Evolutionary conservation across 2,888 invertebrate genomes (phyloP), one percentile per base, ranked within the genome.

Genomic region (Heterodera filipjevi): DNA sequence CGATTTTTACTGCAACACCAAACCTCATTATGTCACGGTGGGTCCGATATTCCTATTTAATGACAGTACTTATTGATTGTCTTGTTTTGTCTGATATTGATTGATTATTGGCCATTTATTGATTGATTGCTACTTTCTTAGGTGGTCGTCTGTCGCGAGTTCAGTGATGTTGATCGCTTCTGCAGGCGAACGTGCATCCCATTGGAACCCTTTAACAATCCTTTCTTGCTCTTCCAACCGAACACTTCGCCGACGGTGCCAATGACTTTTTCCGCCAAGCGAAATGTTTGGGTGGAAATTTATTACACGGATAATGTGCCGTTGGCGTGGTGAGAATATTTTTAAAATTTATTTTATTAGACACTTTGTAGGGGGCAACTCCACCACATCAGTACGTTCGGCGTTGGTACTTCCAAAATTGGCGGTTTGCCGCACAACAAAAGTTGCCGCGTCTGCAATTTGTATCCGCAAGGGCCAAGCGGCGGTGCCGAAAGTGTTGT

Each of bases 1-100:
- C n/a, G 90, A 90, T 79, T 90, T 89, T 83, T 90, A 90, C 83
- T 90, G 90, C 82, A 89, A 88, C 22, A 35, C 76, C 12, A 46
- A 53, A 22, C 49, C 75, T 1, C 90, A 90, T 82, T 89, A 89
- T 77, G 85, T 89, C 19, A 89, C 89, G 0, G 77, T 90, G 33
- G 8, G 46, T 49, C 14, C 46, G 14, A 49, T 49, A 10, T 44
- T 44, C n/a, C n/a, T n/a, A n/a, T n/a, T n/a, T n/a, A n/a, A n/a
- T n/a, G n/a, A n/a, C n/a, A n/a, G n/a, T 44, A 44, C 44, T 44
- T 44, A 10, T 44, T 71, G n/a, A n/a, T 32, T 35, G 3, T 71
- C 33, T 33, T 16, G 5, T 44, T 44, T 44, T 44, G 44, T 12
- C 44, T 10, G 12, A 44, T 12, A 5, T 14, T 19, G n/a, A 64